Base-by-base conservation (phyloP, 2,113 vertebrate genomes). In the Pseudorhombus dupliciocellatus region DNA sequence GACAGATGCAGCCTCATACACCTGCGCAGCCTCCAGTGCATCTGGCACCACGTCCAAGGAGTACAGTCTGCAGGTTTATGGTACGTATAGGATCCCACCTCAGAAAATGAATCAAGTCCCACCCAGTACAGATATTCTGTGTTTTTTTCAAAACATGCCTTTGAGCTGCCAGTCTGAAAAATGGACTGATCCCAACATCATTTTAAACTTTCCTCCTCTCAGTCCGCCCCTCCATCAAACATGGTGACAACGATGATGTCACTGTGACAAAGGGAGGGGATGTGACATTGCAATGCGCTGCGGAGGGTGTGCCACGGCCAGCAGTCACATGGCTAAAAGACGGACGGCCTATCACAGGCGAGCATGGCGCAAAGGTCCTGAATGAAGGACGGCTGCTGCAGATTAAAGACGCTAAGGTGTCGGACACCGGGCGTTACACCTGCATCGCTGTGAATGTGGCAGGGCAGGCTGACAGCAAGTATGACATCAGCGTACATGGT, bases 271-370 rank as follows among this genome's bases (percentile, higher is more conserved):
- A 90, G 25, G 96, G 96, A 10, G 94, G 92, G 0, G 90, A 92
- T 4, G 1, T 97, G 31, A 95, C 93, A 4, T 83, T 99, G 37
- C 94, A 95, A 65, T 99, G 98, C 9, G 89, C 93, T 31, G 95
- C 88, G 0, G 92, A 94, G 15, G 98, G 98, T 0, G 46, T 93
- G 16, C 98, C 97, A 1, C 92, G 87, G 2, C 97, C 98, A 0
- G 80, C 93, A 0, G 46, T 99, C 71, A 91, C 87, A 0, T 99
- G 98, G 98, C 88, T 97, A 86, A 98, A 96, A 83, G 98, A 99
- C 0, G 97, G 96, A 0, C 93, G 37, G 7, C 93, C 93, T 0
- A 75, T 98, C 78, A 65, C 57, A 2, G 77, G 83, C 1, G 91
- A 88, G 20, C 81, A 77, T 4, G 93, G 89, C 0, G 30, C 91